These are phyloP conservation scores for Ictalurus furcatus DNA, from an alignment of 2,113 vertebrate genomes.

Conservation along the genomic window DNA sequence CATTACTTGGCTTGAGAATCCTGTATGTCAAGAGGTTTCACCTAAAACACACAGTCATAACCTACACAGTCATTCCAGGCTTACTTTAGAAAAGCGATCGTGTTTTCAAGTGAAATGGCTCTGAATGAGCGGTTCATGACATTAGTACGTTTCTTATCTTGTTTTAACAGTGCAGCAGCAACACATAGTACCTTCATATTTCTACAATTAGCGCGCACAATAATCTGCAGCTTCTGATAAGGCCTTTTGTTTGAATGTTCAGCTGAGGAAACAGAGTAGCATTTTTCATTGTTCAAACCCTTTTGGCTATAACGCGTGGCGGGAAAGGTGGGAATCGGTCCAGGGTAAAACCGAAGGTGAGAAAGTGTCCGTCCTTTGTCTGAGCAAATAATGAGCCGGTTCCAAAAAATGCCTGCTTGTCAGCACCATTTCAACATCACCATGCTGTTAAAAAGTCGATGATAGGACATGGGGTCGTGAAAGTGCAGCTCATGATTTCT, in stretches of 20 bases:
- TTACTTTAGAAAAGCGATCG: constrained; percentile 8
- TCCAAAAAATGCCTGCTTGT: constrained; percentile 25
- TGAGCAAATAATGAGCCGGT: constrained; percentile 34
- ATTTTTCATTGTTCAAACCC: constrained; percentile 73
- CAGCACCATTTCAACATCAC: constrained; percentile 44
- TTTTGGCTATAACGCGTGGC: constrained; percentile 60
- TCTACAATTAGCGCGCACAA: constrained; percentile 74
- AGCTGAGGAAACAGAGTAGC: constrained; percentile 71
- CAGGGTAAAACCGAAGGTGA: constrained; percentile 58
- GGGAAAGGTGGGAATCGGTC: constrained; percentile 53
- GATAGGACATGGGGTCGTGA: constrained; percentile 13
- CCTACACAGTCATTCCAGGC: background rate
- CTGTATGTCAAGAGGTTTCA: background rate
- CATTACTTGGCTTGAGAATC: background rate
- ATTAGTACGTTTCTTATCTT: constrained; percentile 72
- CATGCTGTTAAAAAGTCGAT: constrained; percentile 13
- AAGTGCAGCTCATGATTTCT: constrained; percentile 13
- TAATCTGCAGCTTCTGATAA: constrained; percentile 74
- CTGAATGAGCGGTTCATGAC: constrained; percentile 50
- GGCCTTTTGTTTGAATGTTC: constrained; percentile 73
- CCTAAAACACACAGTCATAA: constrained; percentile 5
- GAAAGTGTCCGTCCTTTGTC: constrained; percentile 55
- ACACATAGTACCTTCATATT: constrained; percentile 75
- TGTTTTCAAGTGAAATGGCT: constrained; percentile 31
- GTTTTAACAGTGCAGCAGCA: constrained; percentile 73